These are phyloP conservation scores for Alsophila aescularia DNA, from an alignment of 2,888 invertebrate genomes.

Conservation along the genomic window DNA sequence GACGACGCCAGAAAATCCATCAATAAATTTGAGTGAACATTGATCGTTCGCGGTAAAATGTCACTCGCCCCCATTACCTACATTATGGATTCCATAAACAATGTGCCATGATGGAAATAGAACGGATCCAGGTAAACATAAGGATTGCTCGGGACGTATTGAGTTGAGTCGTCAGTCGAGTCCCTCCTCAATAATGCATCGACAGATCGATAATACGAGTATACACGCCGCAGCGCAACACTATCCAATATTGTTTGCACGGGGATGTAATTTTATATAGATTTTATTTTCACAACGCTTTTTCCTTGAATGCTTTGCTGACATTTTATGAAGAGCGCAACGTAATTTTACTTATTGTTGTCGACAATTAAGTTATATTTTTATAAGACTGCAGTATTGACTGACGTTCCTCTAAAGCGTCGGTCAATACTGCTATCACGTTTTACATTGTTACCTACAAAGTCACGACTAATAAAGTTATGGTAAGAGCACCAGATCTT, in stretches of 20 bases:
- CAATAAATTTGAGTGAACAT: conserved; percentile 37
- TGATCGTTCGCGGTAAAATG: conserved; percentile 63
- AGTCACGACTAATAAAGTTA: conserved; percentile 5
- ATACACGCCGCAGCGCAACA: conserved; percentile 56
- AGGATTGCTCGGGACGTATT: conserved; percentile 50
- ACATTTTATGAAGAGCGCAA: conserved; percentile 3
- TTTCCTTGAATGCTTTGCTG: conserved; percentile 15
- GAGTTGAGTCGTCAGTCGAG: conserved; percentile 53
- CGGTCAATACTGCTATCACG: not conserved
- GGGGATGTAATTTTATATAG: conserved; percentile 32
- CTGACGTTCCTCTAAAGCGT: too few relatives aligned
- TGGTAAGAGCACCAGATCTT: conserved; percentile 23
- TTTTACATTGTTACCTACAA: not conserved
- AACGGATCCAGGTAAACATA: conserved; percentile 62
- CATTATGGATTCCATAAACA: conserved; percentile 79
- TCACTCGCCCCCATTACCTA: conserved; percentile 54
- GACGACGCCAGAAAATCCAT: conserved; percentile 22
- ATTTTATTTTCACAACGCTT: conserved; percentile 21
- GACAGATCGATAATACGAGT: conserved; percentile 65
- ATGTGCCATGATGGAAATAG: conserved; percentile 71
- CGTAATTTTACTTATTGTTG: conserved; percentile 8
- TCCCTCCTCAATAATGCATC: conserved; percentile 76
- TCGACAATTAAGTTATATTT: conserved; percentile 9
- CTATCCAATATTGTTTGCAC: conserved; percentile 55
- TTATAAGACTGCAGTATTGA: conserved; percentile 6